Conservation (phyloP, 2,113 vertebrate genomes). For the Myrmecobius fasciatus region DNA sequence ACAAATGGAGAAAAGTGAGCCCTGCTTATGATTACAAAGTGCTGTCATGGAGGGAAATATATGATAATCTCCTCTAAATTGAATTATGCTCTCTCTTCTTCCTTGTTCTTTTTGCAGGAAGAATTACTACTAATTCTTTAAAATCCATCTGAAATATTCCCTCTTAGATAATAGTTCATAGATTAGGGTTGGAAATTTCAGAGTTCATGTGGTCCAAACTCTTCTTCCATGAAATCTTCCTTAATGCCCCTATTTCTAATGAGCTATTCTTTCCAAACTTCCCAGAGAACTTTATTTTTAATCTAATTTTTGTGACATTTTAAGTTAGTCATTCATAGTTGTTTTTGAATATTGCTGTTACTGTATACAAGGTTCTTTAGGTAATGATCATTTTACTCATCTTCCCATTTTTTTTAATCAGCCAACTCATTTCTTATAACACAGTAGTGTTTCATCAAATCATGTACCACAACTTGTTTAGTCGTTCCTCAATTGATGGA, state of each 20-base stretch:
- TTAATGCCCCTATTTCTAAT: background rate
- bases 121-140: too few species aligned
- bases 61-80: background rate
- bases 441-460: background rate
- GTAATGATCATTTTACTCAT: background rate
- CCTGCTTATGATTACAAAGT: background rate
- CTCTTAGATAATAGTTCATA: too few species aligned
- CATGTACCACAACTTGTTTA: background rate
- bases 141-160: too few species aligned
- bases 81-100: background rate
- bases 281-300: background rate
- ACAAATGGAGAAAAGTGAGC: background rate
- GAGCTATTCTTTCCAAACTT: background rate
- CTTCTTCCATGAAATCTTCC: background rate
- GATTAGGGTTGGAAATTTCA: background rate
- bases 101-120: too few species aligned
- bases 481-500: background rate
- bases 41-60: background rate
- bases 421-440: background rate
- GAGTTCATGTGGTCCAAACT: background rate
- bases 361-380: background rate
- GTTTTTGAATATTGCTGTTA: background rate
- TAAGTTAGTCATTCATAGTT: background rate
- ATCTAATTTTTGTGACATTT: background rate
- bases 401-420: background rate